Percentiles rank a stretch among this genome's conserved stretches.
Conservation (phyloP, 2,797 vertebrate genomes). For the Eremophila alpestris region DNA sequence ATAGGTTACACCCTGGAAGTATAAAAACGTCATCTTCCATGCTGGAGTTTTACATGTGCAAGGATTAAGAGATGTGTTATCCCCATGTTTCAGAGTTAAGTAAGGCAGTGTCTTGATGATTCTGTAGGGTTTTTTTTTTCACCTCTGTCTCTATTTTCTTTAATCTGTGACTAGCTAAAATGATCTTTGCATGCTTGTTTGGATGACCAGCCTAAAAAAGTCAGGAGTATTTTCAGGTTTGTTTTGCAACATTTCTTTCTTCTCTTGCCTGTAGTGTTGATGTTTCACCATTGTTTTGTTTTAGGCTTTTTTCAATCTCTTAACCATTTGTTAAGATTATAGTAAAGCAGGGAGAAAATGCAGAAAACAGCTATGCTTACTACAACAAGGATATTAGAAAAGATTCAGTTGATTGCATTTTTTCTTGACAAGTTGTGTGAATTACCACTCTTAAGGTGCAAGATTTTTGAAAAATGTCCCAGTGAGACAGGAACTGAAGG, state of each 20-base stretch:
- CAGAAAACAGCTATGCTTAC: neutral
- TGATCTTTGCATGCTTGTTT: neutral
- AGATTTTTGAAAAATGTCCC: neutral
- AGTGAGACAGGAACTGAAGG: neutral
- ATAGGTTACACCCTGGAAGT: neutral
- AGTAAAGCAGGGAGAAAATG: neutral
- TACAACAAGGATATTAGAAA: neutral
- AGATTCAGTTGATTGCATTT: neutral
- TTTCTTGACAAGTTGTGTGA: neutral
- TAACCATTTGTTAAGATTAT: neutral
- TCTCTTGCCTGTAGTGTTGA: neutral
- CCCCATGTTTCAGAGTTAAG: neutral
- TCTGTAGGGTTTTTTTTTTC: neutral
- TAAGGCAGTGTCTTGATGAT: neutral
- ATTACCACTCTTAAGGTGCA: neutral
- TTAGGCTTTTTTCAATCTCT: neutral
- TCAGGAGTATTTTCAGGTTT: neutral
- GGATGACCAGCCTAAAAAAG: neutral
- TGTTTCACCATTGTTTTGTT: neutral
- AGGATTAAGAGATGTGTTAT: neutral
- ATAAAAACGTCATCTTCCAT: neutral
- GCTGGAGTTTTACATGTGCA: neutral
- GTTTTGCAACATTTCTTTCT: neutral
- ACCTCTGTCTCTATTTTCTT: neutral
- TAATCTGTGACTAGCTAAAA: neutral